Evolutionary conservation across 2,113 vertebrate genomes (phyloP), one percentile per base, ranked within the genome.

Genomic region (Beaufortia kweichowensis): DNA sequence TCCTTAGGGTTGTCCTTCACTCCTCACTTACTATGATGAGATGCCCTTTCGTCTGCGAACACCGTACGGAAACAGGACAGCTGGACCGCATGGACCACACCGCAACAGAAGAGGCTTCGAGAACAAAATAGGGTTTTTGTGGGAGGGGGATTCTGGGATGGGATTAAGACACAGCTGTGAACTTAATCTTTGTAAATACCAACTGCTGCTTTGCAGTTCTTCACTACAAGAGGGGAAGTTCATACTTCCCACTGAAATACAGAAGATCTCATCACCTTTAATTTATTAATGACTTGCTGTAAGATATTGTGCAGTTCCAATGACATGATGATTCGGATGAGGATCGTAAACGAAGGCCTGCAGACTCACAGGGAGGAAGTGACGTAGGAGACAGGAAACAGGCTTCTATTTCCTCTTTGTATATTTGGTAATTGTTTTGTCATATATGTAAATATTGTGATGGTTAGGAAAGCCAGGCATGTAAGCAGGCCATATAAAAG

Each of bases 391-490:
- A 78, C 53, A 41, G 53, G 55, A 93, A 91, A 92, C 91, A 88
- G 90, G 91, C 90, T 91, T 93, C 92, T 93, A 92, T 94, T 96
- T 92, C 93, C 53, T 79, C 72, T 97, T 95, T 96, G 94, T 97
- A 97, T 94, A 95, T 97, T 97, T 94, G 93, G 95, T 97, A 95
- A 95, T 93, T 91, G 95, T 96, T 93, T 94, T 91, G 96, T 98
- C 96, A 96, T 96, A 97, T 95, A 94, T 98, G 97, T 98, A 97
- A 94, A 97, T 97, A 98, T 89, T 93, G 94, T 96, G 94, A 95
- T 90, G 86, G 93, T 95, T 95, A 95, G 92, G 93, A 78, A 94
- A 94, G 85, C 93, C 93, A 91, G 94, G 94, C 91, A 92, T 95
- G 94, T 95, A 91, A 87, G 92, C 91, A 91, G 92, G 94, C 94